Conservation (phyloP, 1,140 invertebrate genomes). For the Apis laboriosa region DNA sequence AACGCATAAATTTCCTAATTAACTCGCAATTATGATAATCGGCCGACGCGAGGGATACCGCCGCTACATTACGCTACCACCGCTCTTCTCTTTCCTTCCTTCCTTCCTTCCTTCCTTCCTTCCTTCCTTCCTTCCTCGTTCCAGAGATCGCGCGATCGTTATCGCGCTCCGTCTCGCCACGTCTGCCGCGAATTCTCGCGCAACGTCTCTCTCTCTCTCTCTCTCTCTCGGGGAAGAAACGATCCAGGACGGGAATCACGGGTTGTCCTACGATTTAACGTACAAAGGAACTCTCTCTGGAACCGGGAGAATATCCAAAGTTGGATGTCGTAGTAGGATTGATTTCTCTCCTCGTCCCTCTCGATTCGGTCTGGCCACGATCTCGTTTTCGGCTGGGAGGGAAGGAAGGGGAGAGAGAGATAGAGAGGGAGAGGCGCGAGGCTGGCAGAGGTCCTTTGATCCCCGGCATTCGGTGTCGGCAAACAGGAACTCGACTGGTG, state of each 20-base stretch:
- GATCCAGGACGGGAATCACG: no score
- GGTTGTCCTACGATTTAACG: no score
- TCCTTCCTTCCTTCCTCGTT: slow-evolving; percentile 32
- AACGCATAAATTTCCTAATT: slow-evolving; percentile 37
- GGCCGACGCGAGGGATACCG: slow-evolving; percentile 12
- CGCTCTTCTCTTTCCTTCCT: no score
- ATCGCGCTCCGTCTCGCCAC: slow-evolving; percentile 5
- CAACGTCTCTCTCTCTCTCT: slow-evolving; percentile 23
- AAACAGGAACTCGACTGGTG: slow-evolving; percentile 77
- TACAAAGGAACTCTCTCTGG: not conserved
- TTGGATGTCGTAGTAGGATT: no score
- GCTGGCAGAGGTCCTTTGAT: slow-evolving; percentile 78
- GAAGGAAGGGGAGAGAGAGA: slow-evolving; percentile 29
- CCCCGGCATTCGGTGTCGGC: slow-evolving; percentile 78
- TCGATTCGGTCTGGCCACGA: not conserved
- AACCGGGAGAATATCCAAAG: no score
- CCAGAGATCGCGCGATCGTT: slow-evolving; percentile 16
- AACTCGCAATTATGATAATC: slow-evolving; percentile 52
- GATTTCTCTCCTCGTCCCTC: no score
- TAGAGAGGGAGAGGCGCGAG: slow-evolving; percentile 50
- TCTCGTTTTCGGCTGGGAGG: slow-evolving; percentile 1
- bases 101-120: no score
- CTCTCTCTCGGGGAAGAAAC: not conserved
- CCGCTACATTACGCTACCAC: not conserved
- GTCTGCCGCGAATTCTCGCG: no score